Conservation (phyloP, 2,113 vertebrate species). For the Trogon surrucura region DNA sequence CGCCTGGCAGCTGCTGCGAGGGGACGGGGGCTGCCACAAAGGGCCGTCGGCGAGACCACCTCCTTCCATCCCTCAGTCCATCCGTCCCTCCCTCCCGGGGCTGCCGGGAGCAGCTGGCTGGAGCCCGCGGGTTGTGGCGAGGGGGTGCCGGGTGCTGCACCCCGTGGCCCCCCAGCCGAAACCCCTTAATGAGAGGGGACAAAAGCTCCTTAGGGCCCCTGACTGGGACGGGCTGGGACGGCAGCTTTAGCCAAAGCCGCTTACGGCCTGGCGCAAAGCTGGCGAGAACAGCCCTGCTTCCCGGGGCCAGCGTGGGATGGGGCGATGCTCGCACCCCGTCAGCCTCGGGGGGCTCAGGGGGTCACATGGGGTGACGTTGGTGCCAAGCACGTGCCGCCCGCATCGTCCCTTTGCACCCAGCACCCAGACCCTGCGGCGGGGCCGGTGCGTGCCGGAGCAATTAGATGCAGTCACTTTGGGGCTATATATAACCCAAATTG, state of each 20-base stretch:
- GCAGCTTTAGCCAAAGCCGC: constrained; percentile 50
- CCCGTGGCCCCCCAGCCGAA: not conserved
- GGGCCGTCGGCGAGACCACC: not conserved
- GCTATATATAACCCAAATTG: constrained; percentile 23
- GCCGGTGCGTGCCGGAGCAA: not conserved
- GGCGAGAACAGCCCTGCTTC: not conserved
- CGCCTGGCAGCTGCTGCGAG: constrained; percentile 9
- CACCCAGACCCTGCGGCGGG: not conserved
- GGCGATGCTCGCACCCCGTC: not conserved
- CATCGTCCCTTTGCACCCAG: not conserved
- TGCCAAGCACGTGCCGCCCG: not conserved
- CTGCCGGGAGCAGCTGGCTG: not conserved
- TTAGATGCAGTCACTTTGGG: constrained; percentile 43
- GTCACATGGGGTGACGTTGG: not conserved
- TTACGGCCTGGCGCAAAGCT: constrained; percentile 43
- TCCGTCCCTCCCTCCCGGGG: not conserved
- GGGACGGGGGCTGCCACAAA: constrained; percentile 45
- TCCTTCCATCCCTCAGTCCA: not conserved
- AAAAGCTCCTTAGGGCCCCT: constrained; percentile 50
- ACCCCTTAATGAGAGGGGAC: constrained; percentile 24
- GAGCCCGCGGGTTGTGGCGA: not conserved
- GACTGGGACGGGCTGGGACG: constrained; percentile 37
- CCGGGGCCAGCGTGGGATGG: not conserved
- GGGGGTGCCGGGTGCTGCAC: not conserved
- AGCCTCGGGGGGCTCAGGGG: not conserved